Percentiles rank a stretch among this genome's conserved stretches.
These are phyloP conservation scores for Aptenodytes forsteri DNA, from an alignment of 2,113 vertebrate species.

Conservation along the genomic window DNA sequence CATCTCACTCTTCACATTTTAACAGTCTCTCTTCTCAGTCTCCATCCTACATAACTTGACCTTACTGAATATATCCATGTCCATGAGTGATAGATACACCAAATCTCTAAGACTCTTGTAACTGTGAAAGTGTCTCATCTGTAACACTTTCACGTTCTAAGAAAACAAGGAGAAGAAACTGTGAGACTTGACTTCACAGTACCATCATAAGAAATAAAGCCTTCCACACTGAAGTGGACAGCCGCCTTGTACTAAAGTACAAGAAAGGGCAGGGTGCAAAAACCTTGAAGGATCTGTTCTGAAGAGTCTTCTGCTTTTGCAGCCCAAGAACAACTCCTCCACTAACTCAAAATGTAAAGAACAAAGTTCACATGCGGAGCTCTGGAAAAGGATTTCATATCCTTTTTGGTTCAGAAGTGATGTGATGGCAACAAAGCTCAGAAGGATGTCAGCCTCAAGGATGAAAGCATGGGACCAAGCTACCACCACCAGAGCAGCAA, in stretches of 20 bases:
- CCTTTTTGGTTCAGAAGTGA: neutral
- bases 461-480: neutral
- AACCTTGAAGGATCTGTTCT: neutral
- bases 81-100: neutral
- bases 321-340: neutral
- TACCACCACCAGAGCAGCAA: neutral
- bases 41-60: neutral
- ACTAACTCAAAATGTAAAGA: neutral
- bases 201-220: neutral
- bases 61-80: neutral
- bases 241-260: neutral
- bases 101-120: neutral
- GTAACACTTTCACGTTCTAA: neutral
- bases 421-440: neutral
- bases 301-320: neutral
- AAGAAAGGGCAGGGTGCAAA: neutral
- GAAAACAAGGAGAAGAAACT: neutral
- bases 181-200: neutral
- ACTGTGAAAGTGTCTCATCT: neutral
- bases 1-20: neutral
- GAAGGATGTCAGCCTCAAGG: neutral
- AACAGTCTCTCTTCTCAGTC: neutral
- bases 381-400: neutral
- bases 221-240: neutral
- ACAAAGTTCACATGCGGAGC: neutral